Conservation (phyloP, 2,113 vertebrate species). For the Hoplias malabaricus region DNA sequence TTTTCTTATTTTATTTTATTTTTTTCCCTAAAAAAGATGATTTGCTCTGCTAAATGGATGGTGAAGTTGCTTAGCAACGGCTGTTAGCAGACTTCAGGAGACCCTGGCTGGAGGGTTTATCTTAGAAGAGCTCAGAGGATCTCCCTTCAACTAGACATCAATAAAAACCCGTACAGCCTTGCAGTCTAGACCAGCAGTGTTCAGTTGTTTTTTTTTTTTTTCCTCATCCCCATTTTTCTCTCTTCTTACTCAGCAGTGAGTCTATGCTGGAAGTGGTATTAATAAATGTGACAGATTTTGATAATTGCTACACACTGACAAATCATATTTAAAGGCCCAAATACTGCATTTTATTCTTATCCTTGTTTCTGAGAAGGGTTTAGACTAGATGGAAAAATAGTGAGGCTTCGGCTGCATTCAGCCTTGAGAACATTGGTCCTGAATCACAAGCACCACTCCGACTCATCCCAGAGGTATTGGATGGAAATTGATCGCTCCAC, state of each 20-base stretch:
- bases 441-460: too few relatives aligned
- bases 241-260: not conserved
- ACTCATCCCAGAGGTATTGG: too few relatives aligned
- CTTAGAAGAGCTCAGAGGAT: constrained; percentile 14
- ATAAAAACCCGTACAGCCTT: constrained; percentile 14
- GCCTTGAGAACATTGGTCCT: too few relatives aligned
- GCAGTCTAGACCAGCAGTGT: constrained; percentile 5
- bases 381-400: too few relatives aligned
- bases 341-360: too few relatives aligned
- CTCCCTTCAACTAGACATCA: constrained; percentile 25
- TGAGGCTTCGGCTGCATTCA: too few relatives aligned
- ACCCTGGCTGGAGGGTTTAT: constrained; percentile 5
- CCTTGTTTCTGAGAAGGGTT: too few relatives aligned
- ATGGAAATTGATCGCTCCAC: too few relatives aligned
- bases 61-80: constrained; percentile 44
- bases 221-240: not conserved
- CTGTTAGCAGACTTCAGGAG: constrained; percentile 24
- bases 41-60: constrained; percentile 11
- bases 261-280: not conserved
- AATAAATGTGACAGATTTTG: not conserved
- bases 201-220: not conserved
- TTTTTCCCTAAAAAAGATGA: too few relatives aligned
- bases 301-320: too few relatives aligned
- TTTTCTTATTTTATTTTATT: too few relatives aligned
- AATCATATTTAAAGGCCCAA: too few relatives aligned